Conservation (phyloP, 2,113 vertebrate genomes). For the Platichthys stellatus region DNA sequence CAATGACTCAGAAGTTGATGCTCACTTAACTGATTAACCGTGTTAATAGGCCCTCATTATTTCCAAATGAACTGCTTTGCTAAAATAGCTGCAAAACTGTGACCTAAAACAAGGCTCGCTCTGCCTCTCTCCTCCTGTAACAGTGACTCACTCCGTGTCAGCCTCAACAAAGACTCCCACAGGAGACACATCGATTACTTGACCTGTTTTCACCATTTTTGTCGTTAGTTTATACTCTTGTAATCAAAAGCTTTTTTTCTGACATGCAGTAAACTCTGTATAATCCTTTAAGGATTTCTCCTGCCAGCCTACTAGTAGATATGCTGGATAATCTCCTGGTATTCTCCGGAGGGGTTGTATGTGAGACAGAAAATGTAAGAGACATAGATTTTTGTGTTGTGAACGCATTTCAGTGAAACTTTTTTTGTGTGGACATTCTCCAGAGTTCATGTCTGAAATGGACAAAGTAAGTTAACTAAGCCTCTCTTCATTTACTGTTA, state of each 20-base stretch:
- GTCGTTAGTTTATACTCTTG: neutral
- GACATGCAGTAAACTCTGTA: too few species aligned
- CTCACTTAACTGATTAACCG: slow-evolving; percentile 41
- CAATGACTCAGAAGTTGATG: slow-evolving; percentile 31
- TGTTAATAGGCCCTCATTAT: slow-evolving; percentile 59
- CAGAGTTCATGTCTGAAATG: too few species aligned
- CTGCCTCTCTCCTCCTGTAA: neutral
- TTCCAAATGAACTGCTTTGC: slow-evolving; percentile 57
- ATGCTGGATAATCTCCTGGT: too few species aligned
- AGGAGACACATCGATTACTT: neutral
- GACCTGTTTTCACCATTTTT: too few species aligned
- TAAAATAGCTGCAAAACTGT: slow-evolving; percentile 39
- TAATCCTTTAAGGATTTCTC: too few species aligned
- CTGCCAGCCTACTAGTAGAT: too few species aligned
- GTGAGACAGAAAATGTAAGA: too few species aligned
- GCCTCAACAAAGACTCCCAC: neutral
- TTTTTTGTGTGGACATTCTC: too few species aligned
- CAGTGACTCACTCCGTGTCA: slow-evolving; percentile 12
- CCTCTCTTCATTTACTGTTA: neutral
- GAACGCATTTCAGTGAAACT: too few species aligned
- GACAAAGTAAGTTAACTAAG: neutral
- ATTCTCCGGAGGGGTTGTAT: too few species aligned
- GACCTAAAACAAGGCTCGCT: slow-evolving; percentile 6
- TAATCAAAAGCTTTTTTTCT: neutral
- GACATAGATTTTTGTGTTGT: too few species aligned